Percentiles rank a stretch among this genome's conserved stretches.
These are phyloP conservation scores for Nothoprocta pentlandii DNA, from an alignment of 2,113 vertebrate genomes.

Conservation along the genomic window DNA sequence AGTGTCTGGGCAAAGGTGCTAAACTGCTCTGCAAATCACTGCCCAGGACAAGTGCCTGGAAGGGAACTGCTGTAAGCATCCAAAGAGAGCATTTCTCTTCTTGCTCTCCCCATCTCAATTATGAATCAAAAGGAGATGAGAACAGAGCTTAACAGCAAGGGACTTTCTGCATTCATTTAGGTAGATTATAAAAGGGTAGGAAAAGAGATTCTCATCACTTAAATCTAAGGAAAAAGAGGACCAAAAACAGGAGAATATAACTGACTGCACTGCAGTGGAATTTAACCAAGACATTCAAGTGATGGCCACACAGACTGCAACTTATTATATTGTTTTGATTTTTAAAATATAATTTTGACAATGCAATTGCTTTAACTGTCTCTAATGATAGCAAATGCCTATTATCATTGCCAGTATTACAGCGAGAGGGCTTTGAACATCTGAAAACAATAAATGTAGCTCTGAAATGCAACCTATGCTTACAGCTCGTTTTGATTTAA, in stretches of 20 bases:
- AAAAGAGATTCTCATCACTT: not conserved
- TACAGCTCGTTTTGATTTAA: slow-evolving; percentile 31
- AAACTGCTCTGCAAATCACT: not conserved
- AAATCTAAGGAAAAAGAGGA: not conserved
- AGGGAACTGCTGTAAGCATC: not conserved
- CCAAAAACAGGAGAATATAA: not conserved
- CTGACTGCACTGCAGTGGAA: not conserved
- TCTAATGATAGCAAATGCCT: not conserved
- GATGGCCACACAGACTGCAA: not conserved
- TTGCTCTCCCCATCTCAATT: not conserved
- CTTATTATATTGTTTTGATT: not conserved
- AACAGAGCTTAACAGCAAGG: not conserved
- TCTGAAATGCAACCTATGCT: slow-evolving; percentile 2
- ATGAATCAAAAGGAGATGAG: not conserved
- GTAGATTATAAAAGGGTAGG: not conserved
- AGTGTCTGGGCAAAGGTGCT: not conserved
- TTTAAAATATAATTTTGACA: slow-evolving; percentile 19
- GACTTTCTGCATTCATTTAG: not conserved
- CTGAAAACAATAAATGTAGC: slow-evolving; percentile 12
- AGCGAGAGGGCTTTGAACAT: not conserved
- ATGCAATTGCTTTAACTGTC: not conserved
- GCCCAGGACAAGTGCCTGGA: not conserved
- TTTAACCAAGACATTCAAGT: not conserved
- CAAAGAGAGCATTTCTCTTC: not conserved
- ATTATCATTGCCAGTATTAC: not conserved